phyloP scores from a whole-genome alignment of 2,113 vertebrate genomes.

The Protobothrops mucrosquamatus region DNA sequence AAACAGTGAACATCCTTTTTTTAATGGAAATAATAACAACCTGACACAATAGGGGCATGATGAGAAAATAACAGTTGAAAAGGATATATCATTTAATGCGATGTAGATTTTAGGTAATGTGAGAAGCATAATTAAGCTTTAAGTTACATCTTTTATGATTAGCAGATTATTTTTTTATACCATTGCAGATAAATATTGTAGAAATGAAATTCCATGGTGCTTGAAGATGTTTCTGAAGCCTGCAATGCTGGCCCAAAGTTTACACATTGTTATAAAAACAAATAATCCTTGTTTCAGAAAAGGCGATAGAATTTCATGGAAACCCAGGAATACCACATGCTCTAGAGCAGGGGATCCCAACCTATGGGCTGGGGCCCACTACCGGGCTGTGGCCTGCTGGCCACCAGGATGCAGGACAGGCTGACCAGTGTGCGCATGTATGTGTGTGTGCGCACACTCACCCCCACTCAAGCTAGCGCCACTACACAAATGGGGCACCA shows the following conservation, averaged over 20 bases:
- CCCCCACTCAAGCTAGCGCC: no score
- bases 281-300: not conserved
- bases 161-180: not conserved
- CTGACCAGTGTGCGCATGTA: no score
- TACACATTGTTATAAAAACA: not conserved
- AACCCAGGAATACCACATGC: not conserved
- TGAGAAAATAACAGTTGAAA: constrained; percentile 22
- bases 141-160: not conserved
- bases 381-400: no score
- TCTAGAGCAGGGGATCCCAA: not conserved
- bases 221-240: not conserved
- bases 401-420: no score
- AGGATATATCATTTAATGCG: constrained; percentile 7
- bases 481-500: no score
- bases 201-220: not conserved
- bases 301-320: not conserved
- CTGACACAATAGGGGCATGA: constrained; percentile 1
- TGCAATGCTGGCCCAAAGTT: not conserved
- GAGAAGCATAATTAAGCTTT: not conserved
- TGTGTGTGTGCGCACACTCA: no score
- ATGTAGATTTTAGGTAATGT: not conserved
- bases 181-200: not conserved
- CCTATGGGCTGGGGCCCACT: no score
- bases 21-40: constrained; percentile 5
- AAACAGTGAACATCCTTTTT: constrained; percentile 33